Conservation (phyloP, 2,797 vertebrate species). For the Lepus townsendii region DNA sequence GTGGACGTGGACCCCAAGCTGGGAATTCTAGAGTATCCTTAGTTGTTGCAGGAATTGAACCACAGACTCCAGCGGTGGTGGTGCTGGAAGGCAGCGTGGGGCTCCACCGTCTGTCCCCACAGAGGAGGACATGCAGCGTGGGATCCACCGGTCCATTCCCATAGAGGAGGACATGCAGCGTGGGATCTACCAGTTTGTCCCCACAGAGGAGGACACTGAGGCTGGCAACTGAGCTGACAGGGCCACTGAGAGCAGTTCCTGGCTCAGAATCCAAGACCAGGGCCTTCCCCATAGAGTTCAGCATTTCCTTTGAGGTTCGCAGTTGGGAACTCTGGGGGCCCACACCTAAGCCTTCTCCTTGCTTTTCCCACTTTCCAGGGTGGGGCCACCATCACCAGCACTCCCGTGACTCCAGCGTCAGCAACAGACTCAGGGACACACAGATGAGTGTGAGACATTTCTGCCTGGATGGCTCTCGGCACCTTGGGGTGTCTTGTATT, state of each 20-base stretch:
- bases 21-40: neutral
- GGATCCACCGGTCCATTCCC: neutral
- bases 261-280: neutral
- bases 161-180: neutral
- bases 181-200: neutral
- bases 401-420: neutral
- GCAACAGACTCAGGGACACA: neutral
- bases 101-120: neutral
- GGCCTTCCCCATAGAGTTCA: neutral
- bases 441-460: neutral
- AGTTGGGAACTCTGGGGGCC: neutral
- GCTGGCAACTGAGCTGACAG: neutral
- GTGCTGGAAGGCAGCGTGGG: accelerated
- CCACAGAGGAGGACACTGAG: neutral
- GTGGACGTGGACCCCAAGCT: accelerated
- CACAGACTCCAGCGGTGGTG: accelerated
- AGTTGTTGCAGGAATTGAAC: neutral
- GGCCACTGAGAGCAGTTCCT: neutral
- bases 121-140: too few species aligned
- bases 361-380: neutral
- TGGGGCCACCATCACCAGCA: neutral
- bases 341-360: neutral
- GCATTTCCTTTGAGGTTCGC: neutral
- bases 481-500: neutral
- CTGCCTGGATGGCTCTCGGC: neutral